phyloP scores from a whole-genome alignment of 1,140 invertebrate species.

The Maconellicoccus hirsutus region DNA sequence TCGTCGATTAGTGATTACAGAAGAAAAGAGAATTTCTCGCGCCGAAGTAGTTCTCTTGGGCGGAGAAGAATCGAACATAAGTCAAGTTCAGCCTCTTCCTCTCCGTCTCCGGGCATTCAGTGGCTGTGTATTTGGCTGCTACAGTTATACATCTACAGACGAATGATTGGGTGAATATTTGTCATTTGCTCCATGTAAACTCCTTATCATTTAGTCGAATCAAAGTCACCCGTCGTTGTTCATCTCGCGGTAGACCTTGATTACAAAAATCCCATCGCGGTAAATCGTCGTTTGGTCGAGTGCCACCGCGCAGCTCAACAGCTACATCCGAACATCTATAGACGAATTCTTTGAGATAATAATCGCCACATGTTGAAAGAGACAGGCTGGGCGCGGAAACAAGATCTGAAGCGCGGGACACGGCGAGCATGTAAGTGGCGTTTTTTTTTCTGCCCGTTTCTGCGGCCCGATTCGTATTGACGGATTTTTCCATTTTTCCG shows the following conservation, averaged over 20 bases:
- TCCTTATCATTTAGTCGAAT: neutral
- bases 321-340: neutral
- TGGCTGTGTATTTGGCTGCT: neutral
- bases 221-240: too few relatives aligned
- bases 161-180: neutral
- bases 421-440: neutral
- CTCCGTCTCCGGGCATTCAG: too few relatives aligned
- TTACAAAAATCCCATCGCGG: neutral
- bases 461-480: neutral
- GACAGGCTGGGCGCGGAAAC: too few relatives aligned
- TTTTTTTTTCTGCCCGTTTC: neutral
- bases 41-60: too few relatives aligned
- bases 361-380: neutral
- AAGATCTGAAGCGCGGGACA: too few relatives aligned
- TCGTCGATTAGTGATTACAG: too few relatives aligned
- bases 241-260: neutral
- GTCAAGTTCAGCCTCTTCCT: too few relatives aligned
- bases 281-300: neutral
- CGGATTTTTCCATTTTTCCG: conserved; percentile 8
- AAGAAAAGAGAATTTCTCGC: too few relatives aligned
- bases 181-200: conserved; percentile 1
- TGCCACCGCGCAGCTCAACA: neutral
- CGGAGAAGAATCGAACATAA: too few relatives aligned
- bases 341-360: neutral
- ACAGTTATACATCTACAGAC: neutral